Percentiles rank a stretch among this genome's conserved stretches.
Conservation (phyloP, 2,888 invertebrate genomes). For the Axea sp. region DNA sequence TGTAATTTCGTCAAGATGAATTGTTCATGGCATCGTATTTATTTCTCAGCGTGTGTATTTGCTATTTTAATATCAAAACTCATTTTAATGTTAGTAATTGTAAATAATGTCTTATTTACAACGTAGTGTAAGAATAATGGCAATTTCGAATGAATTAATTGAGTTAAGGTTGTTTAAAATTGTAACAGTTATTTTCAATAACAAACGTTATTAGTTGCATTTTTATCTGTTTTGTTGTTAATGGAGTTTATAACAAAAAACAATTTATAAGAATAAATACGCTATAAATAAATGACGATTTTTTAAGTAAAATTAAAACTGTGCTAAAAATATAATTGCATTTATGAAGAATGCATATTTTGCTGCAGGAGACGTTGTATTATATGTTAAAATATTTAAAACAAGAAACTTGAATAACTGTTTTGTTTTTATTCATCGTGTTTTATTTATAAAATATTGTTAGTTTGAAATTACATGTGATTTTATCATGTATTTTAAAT, state of each 20-base stretch:
- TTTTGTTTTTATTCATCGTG: slow-evolving; percentile 8
- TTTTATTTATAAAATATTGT: slow-evolving; percentile 11
- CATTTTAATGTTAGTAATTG: slow-evolving; percentile 13
- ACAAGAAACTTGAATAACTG: slow-evolving; percentile 7
- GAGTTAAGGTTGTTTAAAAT: slow-evolving; percentile 24
- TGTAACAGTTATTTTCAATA: not conserved
- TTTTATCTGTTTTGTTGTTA: too few species aligned
- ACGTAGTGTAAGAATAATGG: slow-evolving; percentile 33
- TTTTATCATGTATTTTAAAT: slow-evolving; percentile 7
- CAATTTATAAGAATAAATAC: too few species aligned
- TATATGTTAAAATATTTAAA: slow-evolving; percentile 8
- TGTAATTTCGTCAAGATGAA: slow-evolving; percentile 56
- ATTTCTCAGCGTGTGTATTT: slow-evolving; percentile 35
- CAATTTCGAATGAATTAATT: slow-evolving; percentile 18
- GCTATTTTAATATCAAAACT: slow-evolving; percentile 45
- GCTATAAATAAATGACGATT: too few species aligned
- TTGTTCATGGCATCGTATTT: slow-evolving; percentile 47
- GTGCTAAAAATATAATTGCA: not conserved
- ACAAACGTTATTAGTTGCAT: not conserved
- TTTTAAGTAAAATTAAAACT: too few species aligned
- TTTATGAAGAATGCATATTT: not conserved
- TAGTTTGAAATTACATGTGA: slow-evolving; percentile 4
- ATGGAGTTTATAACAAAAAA: too few species aligned
- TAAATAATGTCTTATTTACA: slow-evolving; percentile 47
- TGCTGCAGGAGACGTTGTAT: slow-evolving; percentile 1